Conservation (phyloP, 2,888 invertebrate species). For the Apomyelois bistriatella region DNA sequence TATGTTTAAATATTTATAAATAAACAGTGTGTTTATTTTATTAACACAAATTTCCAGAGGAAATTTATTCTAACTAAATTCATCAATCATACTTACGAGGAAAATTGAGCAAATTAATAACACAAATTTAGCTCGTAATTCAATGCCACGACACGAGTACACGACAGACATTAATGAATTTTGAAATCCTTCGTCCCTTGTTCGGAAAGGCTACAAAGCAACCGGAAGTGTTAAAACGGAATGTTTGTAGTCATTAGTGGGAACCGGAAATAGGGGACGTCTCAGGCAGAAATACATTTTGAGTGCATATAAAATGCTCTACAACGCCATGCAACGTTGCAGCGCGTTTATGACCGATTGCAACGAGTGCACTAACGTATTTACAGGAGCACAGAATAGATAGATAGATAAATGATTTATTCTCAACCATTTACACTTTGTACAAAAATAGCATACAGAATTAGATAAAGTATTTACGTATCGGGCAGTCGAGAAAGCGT, state of each 20-base stretch:
- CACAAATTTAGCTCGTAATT: neutral
- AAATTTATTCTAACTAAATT: neutral
- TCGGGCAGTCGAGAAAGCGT: too few species aligned
- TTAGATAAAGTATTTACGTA: too few species aligned
- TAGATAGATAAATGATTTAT: too few species aligned
- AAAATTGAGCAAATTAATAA: conserved; percentile 1
- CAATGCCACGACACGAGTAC: neutral
- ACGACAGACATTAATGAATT: neutral
- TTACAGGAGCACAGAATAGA: too few species aligned
- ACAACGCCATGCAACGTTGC: conserved; percentile 33
- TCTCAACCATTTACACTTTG: too few species aligned
- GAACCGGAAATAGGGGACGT: conserved; percentile 48
- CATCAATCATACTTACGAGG: too few species aligned
- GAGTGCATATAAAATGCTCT: conserved; percentile 37
- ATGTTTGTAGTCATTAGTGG: conserved; percentile 35
- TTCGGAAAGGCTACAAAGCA: neutral
- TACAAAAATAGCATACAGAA: too few species aligned
- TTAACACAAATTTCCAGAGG: neutral
- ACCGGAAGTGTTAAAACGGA: conserved; percentile 8
- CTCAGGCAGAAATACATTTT: conserved; percentile 39
- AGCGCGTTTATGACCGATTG: neutral
- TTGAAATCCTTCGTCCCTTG: neutral
- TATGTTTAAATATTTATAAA: too few species aligned
- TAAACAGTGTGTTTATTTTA: neutral
- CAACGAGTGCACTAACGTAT: neutral